A percentile compares a stretch with the other conserved stretches of the same genome.
Evolutionary conservation across 2,888 invertebrate genomes (phyloP).

Genomic region (Aproaerema taeniolella): DNA sequence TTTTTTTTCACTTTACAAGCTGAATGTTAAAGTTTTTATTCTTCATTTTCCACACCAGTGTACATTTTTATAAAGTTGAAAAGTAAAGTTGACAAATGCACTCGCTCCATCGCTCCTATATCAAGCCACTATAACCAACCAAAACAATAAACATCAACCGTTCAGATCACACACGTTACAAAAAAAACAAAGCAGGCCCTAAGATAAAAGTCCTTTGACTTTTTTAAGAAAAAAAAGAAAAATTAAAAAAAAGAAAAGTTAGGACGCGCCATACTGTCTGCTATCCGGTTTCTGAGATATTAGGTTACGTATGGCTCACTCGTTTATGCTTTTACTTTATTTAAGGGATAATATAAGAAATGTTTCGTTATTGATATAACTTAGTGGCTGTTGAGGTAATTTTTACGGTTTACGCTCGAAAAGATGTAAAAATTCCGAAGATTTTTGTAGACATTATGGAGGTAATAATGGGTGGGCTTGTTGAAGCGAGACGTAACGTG

Average conservation of each 20-base stretch:
- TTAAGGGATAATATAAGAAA: slow-evolving; percentile 40
- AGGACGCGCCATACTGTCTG: slow-evolving; percentile 76
- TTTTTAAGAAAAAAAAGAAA: slow-evolving; percentile 50
- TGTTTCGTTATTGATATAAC: slow-evolving; percentile 63
- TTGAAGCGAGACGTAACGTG: too few relatives aligned
- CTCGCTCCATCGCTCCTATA: slow-evolving; percentile 30
- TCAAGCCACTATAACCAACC: slow-evolving; percentile 34
- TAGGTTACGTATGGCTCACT: slow-evolving; percentile 57
- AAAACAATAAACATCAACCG: slow-evolving; percentile 52
- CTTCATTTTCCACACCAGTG: too few relatives aligned
- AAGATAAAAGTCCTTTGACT: slow-evolving; percentile 58
- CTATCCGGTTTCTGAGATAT: slow-evolving; percentile 73
- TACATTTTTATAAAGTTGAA: too few relatives aligned
- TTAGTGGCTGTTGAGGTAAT: slow-evolving; percentile 29
- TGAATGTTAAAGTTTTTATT: too few relatives aligned
- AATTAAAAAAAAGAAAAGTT: slow-evolving; percentile 60
- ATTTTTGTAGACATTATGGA: not conserved
- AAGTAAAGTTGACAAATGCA: slow-evolving; percentile 28
- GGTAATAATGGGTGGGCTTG: not conserved
- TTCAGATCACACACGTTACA: slow-evolving; percentile 60
- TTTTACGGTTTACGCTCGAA: slow-evolving; percentile 25
- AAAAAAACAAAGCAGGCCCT: slow-evolving; percentile 47
- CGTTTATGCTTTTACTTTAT: slow-evolving; percentile 33
- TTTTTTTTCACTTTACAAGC: too few relatives aligned
- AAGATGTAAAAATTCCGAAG: slow-evolving; percentile 1